phyloP scores from a whole-genome alignment of 2,797 vertebrate genomes.

The Scolopax rusticola region DNA sequence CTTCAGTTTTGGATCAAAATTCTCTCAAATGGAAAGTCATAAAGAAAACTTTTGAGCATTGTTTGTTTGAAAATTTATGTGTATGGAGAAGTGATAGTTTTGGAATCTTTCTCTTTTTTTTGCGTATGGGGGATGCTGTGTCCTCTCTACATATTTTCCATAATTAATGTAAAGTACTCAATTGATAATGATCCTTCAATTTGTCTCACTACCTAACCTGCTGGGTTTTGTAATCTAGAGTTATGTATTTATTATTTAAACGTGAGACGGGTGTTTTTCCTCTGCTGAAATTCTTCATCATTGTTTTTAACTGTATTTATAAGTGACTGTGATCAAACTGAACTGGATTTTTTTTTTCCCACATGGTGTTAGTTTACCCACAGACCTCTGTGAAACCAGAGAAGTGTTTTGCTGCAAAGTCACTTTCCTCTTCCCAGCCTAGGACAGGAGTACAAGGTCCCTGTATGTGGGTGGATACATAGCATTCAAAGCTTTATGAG shows the following conservation, averaged over 20 bases:
- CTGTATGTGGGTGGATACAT: not conserved
- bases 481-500: not conserved
- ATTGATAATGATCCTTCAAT: fast-evolving
- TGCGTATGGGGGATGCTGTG: not conserved
- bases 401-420: not conserved
- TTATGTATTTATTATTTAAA: not conserved
- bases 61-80: not conserved
- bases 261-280: fast-evolving
- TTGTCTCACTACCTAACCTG: not conserved
- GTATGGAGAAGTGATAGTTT: not conserved
- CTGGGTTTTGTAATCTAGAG: not conserved
- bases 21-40: not conserved
- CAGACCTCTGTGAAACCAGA: not conserved
- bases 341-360: not conserved
- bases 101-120: not conserved
- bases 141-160: not conserved
- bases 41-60: not conserved
- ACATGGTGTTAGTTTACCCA: not conserved
- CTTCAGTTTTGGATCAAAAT: not conserved
- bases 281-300: fast-evolving
- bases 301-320: not conserved
- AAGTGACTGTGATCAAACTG: not conserved
- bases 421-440: not conserved
- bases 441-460: not conserved
- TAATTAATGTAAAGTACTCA: not conserved